Percentiles rank a stretch among this genome's conserved stretches.
Conservation (phyloP, 2,113 vertebrate species). For the Isichthys henryi region DNA sequence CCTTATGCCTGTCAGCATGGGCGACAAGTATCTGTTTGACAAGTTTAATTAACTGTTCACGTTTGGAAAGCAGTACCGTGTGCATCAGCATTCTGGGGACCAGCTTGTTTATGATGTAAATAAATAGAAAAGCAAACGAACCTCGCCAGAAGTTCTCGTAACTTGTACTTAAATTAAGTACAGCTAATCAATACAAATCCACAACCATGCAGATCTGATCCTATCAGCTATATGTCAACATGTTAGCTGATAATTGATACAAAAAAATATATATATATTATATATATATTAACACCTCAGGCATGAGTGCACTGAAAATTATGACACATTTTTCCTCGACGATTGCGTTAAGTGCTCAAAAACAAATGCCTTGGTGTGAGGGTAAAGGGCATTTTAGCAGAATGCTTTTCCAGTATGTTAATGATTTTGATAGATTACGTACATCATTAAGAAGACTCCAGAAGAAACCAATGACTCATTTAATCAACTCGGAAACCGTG, state of each 20-base stretch:
- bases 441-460: background rate
- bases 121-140: background rate
- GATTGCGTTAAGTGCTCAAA: background rate
- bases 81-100: background rate
- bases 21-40: background rate
- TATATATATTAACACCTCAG: background rate
- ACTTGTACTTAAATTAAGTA: background rate
- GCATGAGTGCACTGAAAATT: background rate
- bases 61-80: background rate
- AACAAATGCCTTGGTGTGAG: background rate
- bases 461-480: background rate
- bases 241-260: background rate
- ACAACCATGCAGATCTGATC: background rate
- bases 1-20: background rate
- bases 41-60: background rate
- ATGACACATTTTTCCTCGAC: background rate
- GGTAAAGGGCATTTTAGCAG: background rate
- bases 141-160: background rate
- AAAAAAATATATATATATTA: background rate
- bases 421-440: background rate
- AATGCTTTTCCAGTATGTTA: background rate
- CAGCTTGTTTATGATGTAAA: background rate
- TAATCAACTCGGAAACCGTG: background rate
- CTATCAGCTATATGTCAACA: background rate
- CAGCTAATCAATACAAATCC: background rate